These are phyloP conservation scores for Dryas iulia DNA, from an alignment of 1,140 invertebrate species.

Conservation along the genomic window DNA sequence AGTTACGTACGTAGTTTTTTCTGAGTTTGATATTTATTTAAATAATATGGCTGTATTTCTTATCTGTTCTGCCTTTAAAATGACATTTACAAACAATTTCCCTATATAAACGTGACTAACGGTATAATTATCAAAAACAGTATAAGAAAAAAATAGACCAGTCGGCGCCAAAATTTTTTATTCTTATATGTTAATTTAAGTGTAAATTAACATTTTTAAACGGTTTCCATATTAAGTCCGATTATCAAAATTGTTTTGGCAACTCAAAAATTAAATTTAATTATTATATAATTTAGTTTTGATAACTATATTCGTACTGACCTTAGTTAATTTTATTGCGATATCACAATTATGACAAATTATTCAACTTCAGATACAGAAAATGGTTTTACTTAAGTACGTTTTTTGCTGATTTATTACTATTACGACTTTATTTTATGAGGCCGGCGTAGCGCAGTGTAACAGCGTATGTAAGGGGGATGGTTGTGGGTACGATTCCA, in stretches of 20 bases:
- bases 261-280: neutral
- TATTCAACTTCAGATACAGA: conserved; percentile 12
- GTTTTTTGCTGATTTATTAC: conserved; percentile 11
- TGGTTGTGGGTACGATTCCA: too few relatives aligned
- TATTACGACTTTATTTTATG: too few relatives aligned
- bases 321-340: conserved; percentile 5
- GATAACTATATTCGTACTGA: conserved; percentile 2
- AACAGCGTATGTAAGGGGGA: too few relatives aligned
- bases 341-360: conserved; percentile 9
- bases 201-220: neutral
- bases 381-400: conserved; percentile 17
- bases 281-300: neutral
- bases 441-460: too few relatives aligned
- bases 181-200: neutral
- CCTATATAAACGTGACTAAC: neutral
- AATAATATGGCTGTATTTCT: neutral
- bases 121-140: neutral
- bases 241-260: neutral
- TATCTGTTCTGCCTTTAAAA: neutral
- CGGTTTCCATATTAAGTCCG: neutral
- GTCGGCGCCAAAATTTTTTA: neutral
- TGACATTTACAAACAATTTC: neutral
- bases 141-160: too few relatives aligned
- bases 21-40: neutral
- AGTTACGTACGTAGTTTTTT: neutral